Conservation (phyloP, 92 coral and sea anemone species). For the Phymanthus crucifer region DNA sequence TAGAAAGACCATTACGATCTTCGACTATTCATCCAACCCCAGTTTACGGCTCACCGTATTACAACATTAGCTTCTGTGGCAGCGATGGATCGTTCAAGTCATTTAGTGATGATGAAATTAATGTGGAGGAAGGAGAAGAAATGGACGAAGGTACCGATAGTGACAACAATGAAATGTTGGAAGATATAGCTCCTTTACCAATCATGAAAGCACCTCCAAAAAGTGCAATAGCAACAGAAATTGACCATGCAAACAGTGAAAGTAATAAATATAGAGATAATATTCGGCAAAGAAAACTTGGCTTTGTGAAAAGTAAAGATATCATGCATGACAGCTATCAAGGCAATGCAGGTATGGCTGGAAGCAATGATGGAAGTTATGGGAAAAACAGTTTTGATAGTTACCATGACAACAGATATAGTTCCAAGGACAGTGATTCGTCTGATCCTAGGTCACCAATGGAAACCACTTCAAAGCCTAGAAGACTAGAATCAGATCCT, state of each 20-base stretch:
- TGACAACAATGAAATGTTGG: constrained; percentile 34
- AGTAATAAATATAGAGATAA: neutral
- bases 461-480: neutral
- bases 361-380: constrained; percentile 1
- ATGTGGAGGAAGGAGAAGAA: constrained; percentile 74
- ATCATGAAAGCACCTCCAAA: constrained; percentile 26
- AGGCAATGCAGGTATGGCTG: neutral
- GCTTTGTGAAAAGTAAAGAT: neutral
- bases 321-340: neutral
- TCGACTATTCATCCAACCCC: constrained; percentile 9
- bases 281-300: neutral
- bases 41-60: constrained; percentile 55
- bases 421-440: constrained; percentile 43
- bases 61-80: constrained; percentile 61
- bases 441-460: constrained; percentile 19
- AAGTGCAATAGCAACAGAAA: constrained; percentile 36
- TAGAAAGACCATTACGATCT: constrained; percentile 16
- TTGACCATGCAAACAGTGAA: constrained; percentile 19
- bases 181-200: constrained; percentile 15
- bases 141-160: constrained; percentile 41
- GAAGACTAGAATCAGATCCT: constrained; percentile 51
- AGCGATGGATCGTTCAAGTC: constrained; percentile 73
- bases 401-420: constrained; percentile 10
- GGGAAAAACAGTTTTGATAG: neutral
- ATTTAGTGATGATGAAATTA: constrained; percentile 59